phyloP scores from a whole-genome alignment of 1,140 invertebrate species.

The Linepithema humile region DNA sequence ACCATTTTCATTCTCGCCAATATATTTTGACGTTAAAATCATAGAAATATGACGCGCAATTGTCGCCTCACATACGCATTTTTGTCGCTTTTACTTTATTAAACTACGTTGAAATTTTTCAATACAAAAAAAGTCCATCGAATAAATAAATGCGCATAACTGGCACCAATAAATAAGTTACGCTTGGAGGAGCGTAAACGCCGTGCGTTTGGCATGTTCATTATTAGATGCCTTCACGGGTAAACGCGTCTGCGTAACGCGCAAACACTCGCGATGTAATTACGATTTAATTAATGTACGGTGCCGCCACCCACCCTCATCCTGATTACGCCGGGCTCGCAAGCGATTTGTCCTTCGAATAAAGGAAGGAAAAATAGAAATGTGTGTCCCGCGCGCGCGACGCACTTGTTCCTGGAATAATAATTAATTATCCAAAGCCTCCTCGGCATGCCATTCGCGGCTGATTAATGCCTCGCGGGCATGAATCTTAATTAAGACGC shows the following conservation, averaged over 20 bases:
- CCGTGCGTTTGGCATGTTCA: not conserved
- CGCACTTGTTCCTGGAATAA: conserved; percentile 24
- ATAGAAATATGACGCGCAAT: not conserved
- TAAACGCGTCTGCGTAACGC: not conserved
- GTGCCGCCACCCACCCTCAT: not conserved
- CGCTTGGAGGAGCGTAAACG: not conserved
- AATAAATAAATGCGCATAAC: not conserved
- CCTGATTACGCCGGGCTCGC: not conserved
- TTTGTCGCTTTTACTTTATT: not conserved
- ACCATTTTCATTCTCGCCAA: not conserved
- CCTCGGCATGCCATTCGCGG: not conserved
- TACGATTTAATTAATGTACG: conserved; percentile 42
- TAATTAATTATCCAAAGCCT: conserved; percentile 26
- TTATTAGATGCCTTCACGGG: not conserved
- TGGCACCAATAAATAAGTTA: conserved; percentile 12
- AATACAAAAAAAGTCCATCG: not conserved
- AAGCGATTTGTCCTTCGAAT: conserved; percentile 7
- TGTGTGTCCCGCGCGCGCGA: not conserved
- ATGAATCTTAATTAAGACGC: conserved; percentile 42
- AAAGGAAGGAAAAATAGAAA: conserved; percentile 12
- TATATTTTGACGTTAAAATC: not conserved
- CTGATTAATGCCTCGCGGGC: conserved; percentile 15
- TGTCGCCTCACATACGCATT: not conserved
- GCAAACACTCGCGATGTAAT: not conserved
- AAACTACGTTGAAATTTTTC: not conserved